Evolutionary conservation across 92 coral and sea anemone species (phyloP), one percentile per base, ranked within the genome.

Genomic region (Metridium senile): DNA sequence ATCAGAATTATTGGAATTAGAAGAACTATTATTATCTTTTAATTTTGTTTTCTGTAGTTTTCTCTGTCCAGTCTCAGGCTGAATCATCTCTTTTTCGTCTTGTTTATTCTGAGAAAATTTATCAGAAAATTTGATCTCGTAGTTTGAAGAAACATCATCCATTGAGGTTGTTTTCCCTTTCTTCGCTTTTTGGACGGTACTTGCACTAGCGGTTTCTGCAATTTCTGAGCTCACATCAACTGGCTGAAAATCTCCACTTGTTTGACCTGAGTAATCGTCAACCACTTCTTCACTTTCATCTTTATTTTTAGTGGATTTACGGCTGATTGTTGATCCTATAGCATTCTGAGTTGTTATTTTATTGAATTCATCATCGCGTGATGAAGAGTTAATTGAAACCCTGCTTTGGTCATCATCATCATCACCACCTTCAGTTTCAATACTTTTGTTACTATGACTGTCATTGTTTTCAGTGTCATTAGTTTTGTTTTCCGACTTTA

Each of bases 331-430:
- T 22, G 66, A 59, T 6, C 61, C 61, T 3, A 20, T n/a, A 6
- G 20, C 33, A 61, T 69, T 67, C 82, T 79, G 62, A 70, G 9
- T 43, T 52, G 68, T 13, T 86, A 72, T 39, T 66, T 82, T 33
- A 16, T 76, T 45, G 30, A 3, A 6, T 19, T 26, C 31, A 19
- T 59, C 31, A 1, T 26, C 65, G 2, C 31, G 28, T 26, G 11
- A 20, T 11, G 31, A 1, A 59, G 65, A 22, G 11, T 59, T 59
- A 3, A 26, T 59, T 20, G 65, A 11, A 1, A 10, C 17, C 29
- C 20, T 65, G 29, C 7, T 43, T 26, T 28, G 29, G n/a, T 65
- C 47, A 1, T 65, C 49, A 65, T 59, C 65, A 59, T 29, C 45
- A 30, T 63, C 45, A 39, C 13, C 6, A 39, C 49, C 8, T 4